Percentiles rank a stretch among this genome's conserved stretches.
Conservation (phyloP, 2,113 vertebrate genomes). For the Odontesthes bonariensis region DNA sequence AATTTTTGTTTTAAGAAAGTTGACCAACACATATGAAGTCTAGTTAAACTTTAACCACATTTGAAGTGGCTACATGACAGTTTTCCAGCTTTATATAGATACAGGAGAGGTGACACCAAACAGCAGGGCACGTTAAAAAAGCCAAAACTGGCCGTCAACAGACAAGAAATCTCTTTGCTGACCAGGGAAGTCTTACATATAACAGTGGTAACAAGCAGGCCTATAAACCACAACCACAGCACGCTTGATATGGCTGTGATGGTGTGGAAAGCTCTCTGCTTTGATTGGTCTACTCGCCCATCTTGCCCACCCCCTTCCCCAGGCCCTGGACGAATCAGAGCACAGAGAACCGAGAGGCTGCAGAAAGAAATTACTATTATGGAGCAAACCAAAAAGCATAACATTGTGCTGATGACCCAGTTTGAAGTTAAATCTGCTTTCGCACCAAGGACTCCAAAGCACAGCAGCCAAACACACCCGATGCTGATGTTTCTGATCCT, state of each 20-base stretch:
- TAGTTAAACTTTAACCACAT: no score
- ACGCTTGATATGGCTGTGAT: neutral
- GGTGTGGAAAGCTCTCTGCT: slow-evolving; percentile 16
- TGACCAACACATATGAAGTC: no score
- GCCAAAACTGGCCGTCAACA: no score
- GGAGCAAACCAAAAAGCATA: neutral
- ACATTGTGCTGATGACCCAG: rapidly evolving
- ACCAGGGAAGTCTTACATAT: rapidly evolving
- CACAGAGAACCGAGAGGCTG: neutral
- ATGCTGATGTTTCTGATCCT: slow-evolving; percentile 22
- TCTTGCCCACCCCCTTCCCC: neutral
- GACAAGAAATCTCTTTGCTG: neutral
- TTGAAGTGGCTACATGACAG: neutral
- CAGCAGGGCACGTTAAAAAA: slow-evolving; percentile 12
- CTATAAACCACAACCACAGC: neutral
- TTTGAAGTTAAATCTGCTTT: rapidly evolving
- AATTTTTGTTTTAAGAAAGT: no score
- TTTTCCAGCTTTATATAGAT: slow-evolving; percentile 18
- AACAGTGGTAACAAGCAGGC: neutral
- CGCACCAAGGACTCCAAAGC: neutral
- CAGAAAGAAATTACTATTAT: neutral
- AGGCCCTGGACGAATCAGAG: neutral
- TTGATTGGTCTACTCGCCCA: neutral
- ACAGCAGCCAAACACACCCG: neutral
- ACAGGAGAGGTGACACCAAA: slow-evolving; percentile 19